Percentiles rank a stretch among this genome's conserved stretches.
phyloP scores from a whole-genome alignment of 1,140 invertebrate species.

The Drosophila funebris region DNA sequence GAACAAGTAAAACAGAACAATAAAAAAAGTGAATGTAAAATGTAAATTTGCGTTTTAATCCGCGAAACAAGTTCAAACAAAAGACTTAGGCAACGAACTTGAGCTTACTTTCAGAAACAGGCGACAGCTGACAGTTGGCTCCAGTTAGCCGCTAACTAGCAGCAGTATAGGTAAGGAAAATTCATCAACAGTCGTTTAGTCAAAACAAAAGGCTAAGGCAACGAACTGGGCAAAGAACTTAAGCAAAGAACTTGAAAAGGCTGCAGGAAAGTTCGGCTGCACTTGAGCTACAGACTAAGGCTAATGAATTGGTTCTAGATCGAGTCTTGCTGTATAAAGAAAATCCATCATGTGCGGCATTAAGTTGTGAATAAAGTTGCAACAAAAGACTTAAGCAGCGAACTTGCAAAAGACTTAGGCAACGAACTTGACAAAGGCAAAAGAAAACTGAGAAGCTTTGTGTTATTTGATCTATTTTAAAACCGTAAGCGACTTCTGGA shows the following conservation, averaged over 20 bases:
- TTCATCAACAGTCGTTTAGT: too few relatives aligned
- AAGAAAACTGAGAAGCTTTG: neutral
- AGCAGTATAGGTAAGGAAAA: too few relatives aligned
- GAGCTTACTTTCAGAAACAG: neutral
- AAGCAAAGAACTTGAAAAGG: conserved; percentile 50
- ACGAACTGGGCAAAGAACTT: conserved; percentile 46
- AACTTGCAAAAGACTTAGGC: conserved; percentile 54
- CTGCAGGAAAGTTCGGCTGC: too few relatives aligned
- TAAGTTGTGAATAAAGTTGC: too few relatives aligned
- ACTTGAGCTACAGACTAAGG: too few relatives aligned
- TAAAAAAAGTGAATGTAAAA: conserved; percentile 80
- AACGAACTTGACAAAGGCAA: conserved; percentile 24
- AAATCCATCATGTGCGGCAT: too few relatives aligned
- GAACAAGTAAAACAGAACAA: conserved; percentile 81
- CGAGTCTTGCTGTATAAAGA: too few relatives aligned
- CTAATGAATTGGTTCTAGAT: too few relatives aligned
- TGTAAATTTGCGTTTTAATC: conserved; percentile 41
- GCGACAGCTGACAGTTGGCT: neutral
- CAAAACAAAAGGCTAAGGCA: neutral
- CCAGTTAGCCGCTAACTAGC: too few relatives aligned
- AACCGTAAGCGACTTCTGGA: neutral
- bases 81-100: conserved; percentile 53
- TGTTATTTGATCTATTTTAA: too few relatives aligned
- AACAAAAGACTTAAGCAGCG: conserved; percentile 57
- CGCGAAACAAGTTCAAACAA: conserved; percentile 19